A percentile compares a stretch with the other conserved stretches of the same genome.
Conservation (phyloP, 1,140 invertebrate genomes). For the Heliconius nattereri region DNA sequence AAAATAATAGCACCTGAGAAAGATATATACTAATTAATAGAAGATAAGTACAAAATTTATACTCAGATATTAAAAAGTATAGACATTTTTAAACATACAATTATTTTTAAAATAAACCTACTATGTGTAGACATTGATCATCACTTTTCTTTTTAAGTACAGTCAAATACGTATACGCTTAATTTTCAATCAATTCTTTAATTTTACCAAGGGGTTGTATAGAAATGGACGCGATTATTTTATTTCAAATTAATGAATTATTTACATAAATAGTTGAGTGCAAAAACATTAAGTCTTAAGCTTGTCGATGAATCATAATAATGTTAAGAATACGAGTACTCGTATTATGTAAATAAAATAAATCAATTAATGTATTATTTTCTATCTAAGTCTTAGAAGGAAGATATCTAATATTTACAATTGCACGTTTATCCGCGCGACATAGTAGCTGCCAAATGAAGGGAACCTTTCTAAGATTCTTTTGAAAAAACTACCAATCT, state of each 20-base stretch:
- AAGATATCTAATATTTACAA: constrained; percentile 75
- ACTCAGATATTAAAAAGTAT: not conserved
- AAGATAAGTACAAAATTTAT: constrained; percentile 9
- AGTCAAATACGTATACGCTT: constrained; percentile 9
- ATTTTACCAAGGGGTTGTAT: constrained; percentile 21
- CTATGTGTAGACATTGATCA: not conserved
- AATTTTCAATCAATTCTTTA: not conserved
- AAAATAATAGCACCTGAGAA: constrained; percentile 59
- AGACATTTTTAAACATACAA: not conserved
- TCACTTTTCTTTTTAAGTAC: not conserved
- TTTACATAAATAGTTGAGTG: not conserved
- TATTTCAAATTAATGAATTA: not conserved
- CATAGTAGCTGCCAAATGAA: constrained; percentile 71
- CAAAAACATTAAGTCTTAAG: constrained; percentile 27
- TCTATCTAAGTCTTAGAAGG: constrained; percentile 72
- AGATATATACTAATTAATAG: constrained; percentile 26
- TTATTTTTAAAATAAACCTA: not conserved
- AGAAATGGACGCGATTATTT: constrained; percentile 35
- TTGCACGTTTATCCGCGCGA: constrained; percentile 63
- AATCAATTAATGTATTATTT: constrained; percentile 49
- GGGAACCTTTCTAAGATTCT: constrained; percentile 56
- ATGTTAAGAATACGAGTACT: not conserved
- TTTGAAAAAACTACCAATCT: constrained; percentile 50
- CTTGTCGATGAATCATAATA: not conserved
- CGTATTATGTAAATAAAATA: constrained; percentile 13